These are phyloP conservation scores for Ichneumon xanthorius DNA, from an alignment of 2,888 invertebrate species.

Conservation along the genomic window DNA sequence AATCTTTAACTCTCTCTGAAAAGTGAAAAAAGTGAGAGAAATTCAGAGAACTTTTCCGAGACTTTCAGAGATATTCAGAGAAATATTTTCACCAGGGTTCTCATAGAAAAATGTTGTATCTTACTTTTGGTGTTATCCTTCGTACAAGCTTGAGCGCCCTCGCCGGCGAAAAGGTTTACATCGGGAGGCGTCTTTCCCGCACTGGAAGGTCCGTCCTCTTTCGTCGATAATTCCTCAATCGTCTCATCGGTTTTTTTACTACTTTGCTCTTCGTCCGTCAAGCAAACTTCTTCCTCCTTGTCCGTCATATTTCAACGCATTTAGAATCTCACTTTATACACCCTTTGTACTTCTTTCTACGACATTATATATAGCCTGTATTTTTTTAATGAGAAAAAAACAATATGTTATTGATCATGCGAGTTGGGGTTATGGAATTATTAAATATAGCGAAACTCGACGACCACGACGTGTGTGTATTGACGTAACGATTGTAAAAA, in stretches of 20 bases:
- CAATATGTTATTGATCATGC: not conserved
- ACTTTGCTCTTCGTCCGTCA: slow-evolving; percentile 69
- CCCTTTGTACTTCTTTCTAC: not conserved
- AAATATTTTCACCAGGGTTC: no score
- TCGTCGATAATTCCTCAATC: slow-evolving; percentile 62
- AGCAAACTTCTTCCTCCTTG: slow-evolving; percentile 65
- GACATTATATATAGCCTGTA: not conserved
- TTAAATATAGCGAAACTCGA: not conserved
- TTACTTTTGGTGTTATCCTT: slow-evolving; percentile 72
- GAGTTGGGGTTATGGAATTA: not conserved
- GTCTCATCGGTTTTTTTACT: slow-evolving; percentile 70
- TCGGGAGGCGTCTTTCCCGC: slow-evolving; percentile 63
- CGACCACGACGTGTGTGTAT: no score
- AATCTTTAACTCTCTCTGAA: no score
- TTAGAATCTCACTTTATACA: not conserved
- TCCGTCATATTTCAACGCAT: slow-evolving; percentile 65
- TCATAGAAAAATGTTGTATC: slow-evolving; percentile 8
- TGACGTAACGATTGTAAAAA: no score
- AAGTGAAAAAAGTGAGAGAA: no score
- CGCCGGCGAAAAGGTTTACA: slow-evolving; percentile 55
- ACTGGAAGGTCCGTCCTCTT: slow-evolving; percentile 55
- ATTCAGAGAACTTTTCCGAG: no score
- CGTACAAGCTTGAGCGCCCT: slow-evolving; percentile 60
- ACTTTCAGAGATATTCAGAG: no score
- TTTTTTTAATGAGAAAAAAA: slow-evolving; percentile 5